Conservation (phyloP, 2,113 vertebrate genomes). For the Globicephala melas region DNA sequence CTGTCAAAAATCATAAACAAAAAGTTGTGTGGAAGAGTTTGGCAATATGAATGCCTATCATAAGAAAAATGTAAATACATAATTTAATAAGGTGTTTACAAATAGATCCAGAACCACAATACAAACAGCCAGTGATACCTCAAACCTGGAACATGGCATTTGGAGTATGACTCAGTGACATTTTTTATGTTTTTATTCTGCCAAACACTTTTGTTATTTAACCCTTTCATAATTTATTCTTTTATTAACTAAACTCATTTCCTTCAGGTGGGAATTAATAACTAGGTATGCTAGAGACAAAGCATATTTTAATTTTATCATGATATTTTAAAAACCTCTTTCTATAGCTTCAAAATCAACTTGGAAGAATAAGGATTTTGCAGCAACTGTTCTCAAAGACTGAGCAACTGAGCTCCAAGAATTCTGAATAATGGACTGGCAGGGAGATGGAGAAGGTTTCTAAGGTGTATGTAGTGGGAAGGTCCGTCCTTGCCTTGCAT, state of each 20-base stretch:
- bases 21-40: not conserved
- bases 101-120: not conserved
- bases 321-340: not conserved
- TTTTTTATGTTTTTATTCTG: slow-evolving; percentile 28
- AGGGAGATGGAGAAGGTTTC: not conserved
- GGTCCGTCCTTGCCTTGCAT: not conserved
- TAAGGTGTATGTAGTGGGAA: not conserved
- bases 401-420: not conserved
- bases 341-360: not conserved
- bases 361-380: not conserved
- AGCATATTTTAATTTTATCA: not conserved
- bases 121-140: not conserved
- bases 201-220: not conserved
- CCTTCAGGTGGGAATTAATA: not conserved
- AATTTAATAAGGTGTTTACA: not conserved
- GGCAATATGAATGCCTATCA: not conserved
- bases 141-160: not conserved
- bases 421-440: not conserved
- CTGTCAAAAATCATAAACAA: not conserved
- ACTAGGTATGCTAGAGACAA: not conserved
- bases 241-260: not conserved
- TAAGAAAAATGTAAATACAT: not conserved
- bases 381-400: not conserved
- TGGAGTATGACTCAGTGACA: not conserved
- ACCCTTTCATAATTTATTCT: not conserved